Evolutionary conservation across 2,797 vertebrate species (phyloP).

Genomic region (Halcyon leucocephala): DNA sequence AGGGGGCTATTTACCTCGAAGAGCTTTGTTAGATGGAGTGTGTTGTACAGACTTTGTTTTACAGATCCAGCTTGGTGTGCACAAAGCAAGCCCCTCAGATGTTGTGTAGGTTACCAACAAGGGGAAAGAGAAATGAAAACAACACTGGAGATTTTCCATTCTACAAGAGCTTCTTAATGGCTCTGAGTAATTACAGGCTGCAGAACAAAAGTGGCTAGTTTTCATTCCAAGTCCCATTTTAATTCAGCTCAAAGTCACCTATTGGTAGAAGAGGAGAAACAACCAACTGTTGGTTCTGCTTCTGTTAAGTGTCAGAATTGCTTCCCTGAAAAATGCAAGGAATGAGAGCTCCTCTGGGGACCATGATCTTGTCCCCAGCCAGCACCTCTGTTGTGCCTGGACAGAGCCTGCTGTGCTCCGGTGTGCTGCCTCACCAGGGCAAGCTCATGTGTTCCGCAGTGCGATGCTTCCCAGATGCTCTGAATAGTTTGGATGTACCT

Average conservation of each 20-base stretch:
- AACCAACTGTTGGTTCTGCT: background rate
- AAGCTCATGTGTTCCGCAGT: fast-evolving
- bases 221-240: slow-evolving; percentile 5
- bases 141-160: background rate
- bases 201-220: slow-evolving; percentile 3
- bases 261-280: background rate
- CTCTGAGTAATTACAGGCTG: background rate
- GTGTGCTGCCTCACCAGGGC: background rate
- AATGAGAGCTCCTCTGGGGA: background rate
- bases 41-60: background rate
- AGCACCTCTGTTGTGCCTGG: background rate
- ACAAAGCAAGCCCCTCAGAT: background rate
- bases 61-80: background rate
- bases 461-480: fast-evolving
- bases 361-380: fast-evolving
- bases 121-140: slow-evolving; percentile 12
- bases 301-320: background rate
- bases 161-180: background rate
- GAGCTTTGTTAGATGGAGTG: background rate
- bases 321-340: background rate
- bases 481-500: background rate
- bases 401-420: background rate
- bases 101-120: background rate
- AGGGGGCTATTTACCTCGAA: slow-evolving; percentile 2
- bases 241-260: slow-evolving; percentile 38